Evolutionary conservation across 2,888 invertebrate genomes (phyloP).

Genomic region (Arenicola marina): DNA sequence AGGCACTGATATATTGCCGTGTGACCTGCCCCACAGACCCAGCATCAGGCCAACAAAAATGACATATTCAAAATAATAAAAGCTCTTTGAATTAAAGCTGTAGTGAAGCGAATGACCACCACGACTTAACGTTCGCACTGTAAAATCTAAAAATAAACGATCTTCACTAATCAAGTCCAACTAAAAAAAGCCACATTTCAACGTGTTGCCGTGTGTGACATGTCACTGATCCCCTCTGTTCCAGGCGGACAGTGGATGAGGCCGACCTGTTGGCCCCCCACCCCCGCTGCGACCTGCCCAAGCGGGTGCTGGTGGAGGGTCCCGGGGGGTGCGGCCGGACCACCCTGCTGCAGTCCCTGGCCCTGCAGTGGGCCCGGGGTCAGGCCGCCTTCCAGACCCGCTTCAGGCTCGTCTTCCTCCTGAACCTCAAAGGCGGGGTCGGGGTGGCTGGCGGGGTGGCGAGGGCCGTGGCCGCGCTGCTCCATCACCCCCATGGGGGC

Average conservation of each 20-base stretch:
- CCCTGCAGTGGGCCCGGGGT: conserved; percentile 45
- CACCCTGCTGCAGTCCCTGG: conserved; percentile 42
- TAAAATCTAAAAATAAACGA: no score
- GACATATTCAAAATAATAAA: no score
- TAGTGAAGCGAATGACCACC: no score
- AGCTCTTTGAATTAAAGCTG: no score
- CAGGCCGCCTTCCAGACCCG: not conserved
- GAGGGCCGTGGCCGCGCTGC: no score
- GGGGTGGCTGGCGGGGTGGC: not conserved
- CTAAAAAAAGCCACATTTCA: no score
- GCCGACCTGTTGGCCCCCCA: conserved; percentile 35
- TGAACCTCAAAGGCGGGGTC: conserved; percentile 8
- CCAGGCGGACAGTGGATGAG: conserved; percentile 36
- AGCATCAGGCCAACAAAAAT: no score
- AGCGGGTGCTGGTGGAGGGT: conserved; percentile 46
- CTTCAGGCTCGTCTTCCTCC: conserved; percentile 11
- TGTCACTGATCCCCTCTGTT: not conserved
- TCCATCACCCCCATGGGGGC: no score
- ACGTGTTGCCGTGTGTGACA: no score
- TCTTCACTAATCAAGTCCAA: no score
- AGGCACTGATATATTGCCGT: not conserved
- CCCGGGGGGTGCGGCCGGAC: conserved; percentile 52
- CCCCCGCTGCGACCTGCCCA: conserved; percentile 25
- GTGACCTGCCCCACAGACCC: no score
- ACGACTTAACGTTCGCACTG: no score